phyloP scores from a whole-genome alignment of 2,797 vertebrate genomes.

The Xiphorhynchus erythropygius region DNA sequence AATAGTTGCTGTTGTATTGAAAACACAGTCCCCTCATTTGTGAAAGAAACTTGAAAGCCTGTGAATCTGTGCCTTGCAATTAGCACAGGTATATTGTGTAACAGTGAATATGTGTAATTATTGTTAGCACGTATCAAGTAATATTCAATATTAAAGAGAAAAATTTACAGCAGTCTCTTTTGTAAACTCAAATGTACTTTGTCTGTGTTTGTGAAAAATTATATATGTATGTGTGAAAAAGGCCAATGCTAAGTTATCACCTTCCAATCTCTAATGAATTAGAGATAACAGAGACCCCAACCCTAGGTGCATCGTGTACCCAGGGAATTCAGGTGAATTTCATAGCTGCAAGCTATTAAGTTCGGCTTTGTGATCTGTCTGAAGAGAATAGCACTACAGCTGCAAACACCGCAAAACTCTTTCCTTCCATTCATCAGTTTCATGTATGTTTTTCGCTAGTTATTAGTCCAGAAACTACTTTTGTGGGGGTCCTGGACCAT shows the following conservation, averaged over 20 bases:
- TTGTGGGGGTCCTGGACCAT: background rate
- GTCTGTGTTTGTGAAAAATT: background rate
- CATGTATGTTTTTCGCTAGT: background rate
- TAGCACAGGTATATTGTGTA: background rate
- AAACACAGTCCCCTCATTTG: background rate
- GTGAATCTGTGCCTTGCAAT: background rate
- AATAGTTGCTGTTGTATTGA: background rate
- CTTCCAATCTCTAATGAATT: background rate
- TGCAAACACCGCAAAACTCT: background rate
- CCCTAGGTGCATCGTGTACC: background rate
- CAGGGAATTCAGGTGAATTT: background rate
- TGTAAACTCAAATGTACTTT: background rate
- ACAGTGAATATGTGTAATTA: background rate
- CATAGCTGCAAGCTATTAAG: background rate
- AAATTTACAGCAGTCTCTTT: background rate
- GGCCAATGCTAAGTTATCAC: background rate
- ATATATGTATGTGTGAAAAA: background rate
- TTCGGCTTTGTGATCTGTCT: background rate
- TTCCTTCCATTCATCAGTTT: background rate
- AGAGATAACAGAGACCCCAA: background rate
- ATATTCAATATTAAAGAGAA: background rate
- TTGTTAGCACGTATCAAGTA: background rate
- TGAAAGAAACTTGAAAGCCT: background rate
- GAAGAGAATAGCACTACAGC: background rate
- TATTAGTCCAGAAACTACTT: background rate